Percentiles rank a stretch among this genome's conserved stretches.
These are phyloP conservation scores for Halichoeres trimaculatus DNA, from an alignment of 2,113 vertebrate species.

Conservation along the genomic window DNA sequence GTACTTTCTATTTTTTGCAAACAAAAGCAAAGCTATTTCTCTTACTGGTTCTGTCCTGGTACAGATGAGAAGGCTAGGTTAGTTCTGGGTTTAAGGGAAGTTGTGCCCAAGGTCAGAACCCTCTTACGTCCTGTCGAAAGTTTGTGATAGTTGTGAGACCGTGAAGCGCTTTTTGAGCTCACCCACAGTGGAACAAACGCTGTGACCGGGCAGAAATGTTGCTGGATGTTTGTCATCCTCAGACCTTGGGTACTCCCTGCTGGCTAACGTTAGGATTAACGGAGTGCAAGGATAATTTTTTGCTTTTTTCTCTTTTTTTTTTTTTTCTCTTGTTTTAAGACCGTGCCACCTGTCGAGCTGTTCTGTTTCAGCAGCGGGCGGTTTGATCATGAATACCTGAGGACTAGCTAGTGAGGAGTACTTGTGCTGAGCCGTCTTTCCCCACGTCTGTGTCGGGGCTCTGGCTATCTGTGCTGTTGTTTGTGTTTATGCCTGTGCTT, in stretches of 20 bases:
- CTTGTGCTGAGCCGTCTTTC: constrained; percentile 51
- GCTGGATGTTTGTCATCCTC: constrained; percentile 1
- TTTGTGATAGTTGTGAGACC: constrained; percentile 6
- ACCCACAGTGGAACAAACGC: background rate
- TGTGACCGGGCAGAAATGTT: background rate
- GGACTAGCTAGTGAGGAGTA: constrained; percentile 72
- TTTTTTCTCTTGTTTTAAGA: constrained; percentile 4
- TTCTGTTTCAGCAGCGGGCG: constrained; percentile 16
- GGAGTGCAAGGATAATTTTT: constrained; percentile 59
- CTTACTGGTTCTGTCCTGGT: constrained; percentile 76
- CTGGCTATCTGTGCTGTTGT: constrained; percentile 40
- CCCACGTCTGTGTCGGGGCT: constrained; percentile 48
- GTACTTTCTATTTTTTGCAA: constrained; percentile 41
- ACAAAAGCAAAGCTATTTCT: constrained; percentile 55
- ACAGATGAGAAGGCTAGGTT: constrained; percentile 73
- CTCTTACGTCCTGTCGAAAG: background rate
- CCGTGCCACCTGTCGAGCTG: constrained; percentile 25
- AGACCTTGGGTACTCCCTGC: constrained; percentile 66
- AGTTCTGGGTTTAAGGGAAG: constrained; percentile 58
- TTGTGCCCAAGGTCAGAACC: constrained; percentile 53
- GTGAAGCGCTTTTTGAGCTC: background rate
- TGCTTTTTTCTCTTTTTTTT: background rate
- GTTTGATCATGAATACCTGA: constrained; percentile 65
- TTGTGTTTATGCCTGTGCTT: constrained; percentile 36
- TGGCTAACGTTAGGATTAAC: constrained; percentile 70